Base-by-base conservation (phyloP, 2,888 invertebrate species). In the Sipha maydis region DNA sequence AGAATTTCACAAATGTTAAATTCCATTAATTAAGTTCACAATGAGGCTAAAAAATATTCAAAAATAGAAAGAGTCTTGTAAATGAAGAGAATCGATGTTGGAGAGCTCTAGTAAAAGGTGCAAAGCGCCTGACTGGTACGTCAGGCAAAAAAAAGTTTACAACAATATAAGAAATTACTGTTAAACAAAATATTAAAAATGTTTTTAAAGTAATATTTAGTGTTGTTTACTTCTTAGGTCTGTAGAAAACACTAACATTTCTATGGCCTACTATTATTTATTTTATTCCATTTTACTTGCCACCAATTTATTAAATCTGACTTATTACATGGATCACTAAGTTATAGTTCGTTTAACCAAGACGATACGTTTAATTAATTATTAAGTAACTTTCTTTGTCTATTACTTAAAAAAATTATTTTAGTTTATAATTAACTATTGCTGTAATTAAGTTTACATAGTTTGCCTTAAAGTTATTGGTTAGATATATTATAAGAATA, bases 371-470 rank as follows among this genome's bases (percentile, higher is more conserved):
- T 80, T 38, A 38, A 80, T 80, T 79, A 38, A 79, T n/a, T 61
- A 79, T 80, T 17, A 80, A 80, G 38, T n/a, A 80, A 61, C 38
- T 80, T n/a, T 61, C 19, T 38, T 38, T 28, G n/a, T 69, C n/a
- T 67, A 80, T 67, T 38, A 61, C 34, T 79, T 79, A 1, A 54
- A 14, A 34, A 79, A 11, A 14, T 34, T 34, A 0, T n/a, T 28
- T 54, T 9, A 11, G 0, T 69, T 0, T 25, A n/a, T 69, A 69
- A n/a, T 69, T 69, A 69, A 69, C n/a, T n/a, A 41, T 11, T 56
- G 17, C 7, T n/a, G 17, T n/a, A 34, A 8, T n/a, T 0, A 25
- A 34, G 5, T 56, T n/a, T 79, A 11, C 34, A 61, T 69, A 69
- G 11, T 69, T 69, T 9, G 11, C 3, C 28, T 69, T 69, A 9